phyloP scores from a whole-genome alignment of 2,113 vertebrate species.

The Onychorhynchus coronatus region DNA sequence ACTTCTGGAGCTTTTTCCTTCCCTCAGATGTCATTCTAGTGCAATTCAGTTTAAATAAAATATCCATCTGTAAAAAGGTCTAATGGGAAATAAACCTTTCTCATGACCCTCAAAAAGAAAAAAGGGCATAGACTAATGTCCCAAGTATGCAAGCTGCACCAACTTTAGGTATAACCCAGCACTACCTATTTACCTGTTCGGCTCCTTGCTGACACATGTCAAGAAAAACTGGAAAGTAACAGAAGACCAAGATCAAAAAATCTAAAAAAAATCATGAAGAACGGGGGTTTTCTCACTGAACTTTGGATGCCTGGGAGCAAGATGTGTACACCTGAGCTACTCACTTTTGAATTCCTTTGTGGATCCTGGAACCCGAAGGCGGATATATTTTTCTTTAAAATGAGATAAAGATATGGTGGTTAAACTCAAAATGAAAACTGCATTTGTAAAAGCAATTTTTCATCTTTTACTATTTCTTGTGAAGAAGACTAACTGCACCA shows the following conservation, averaged over 20 bases:
- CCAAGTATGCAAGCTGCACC: accelerated
- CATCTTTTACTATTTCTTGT: not conserved
- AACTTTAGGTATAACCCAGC: not conserved
- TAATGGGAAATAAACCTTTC: not conserved
- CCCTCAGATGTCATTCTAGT: not conserved
- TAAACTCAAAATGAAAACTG: not conserved
- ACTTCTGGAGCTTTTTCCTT: not conserved
- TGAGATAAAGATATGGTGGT: not conserved
- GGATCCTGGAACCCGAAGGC: not conserved
- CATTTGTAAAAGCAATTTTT: not conserved
- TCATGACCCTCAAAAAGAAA: not conserved
- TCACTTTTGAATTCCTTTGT: not conserved
- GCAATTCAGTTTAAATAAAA: not conserved
- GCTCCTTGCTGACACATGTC: not conserved
- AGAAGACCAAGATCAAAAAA: not conserved
- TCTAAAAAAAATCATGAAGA: not conserved
- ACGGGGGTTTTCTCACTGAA: not conserved
- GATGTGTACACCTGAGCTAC: not conserved
- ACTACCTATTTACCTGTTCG: not conserved
- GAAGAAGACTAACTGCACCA: not conserved
- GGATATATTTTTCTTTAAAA: not conserved
- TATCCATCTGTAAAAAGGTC: not conserved
- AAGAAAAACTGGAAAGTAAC: not conserved
- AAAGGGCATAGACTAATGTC: not conserved
- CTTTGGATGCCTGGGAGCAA: not conserved